Conservation (phyloP, 2,113 vertebrate species). For the Apistogramma diplotaenia region DNA sequence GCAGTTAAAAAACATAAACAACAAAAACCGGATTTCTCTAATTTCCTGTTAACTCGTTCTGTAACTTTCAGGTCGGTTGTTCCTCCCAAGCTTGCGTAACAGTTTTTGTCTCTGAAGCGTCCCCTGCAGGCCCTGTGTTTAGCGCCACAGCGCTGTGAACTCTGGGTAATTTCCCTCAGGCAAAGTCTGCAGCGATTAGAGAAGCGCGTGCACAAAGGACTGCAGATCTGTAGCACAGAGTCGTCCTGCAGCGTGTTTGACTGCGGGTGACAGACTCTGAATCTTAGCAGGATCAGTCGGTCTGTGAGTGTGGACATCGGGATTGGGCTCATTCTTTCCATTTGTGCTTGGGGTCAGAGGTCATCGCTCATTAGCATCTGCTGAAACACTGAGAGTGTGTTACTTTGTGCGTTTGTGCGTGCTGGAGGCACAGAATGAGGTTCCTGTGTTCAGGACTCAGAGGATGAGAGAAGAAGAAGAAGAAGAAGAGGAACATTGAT, state of each 20-base stretch:
- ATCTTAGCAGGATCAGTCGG: accelerated
- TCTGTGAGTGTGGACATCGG: neutral
- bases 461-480: neutral
- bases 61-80: neutral
- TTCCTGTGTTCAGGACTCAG: neutral
- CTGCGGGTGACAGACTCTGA: neutral
- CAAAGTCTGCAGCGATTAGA: neutral
- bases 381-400: neutral
- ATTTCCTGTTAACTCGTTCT: neutral
- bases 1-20: neutral
- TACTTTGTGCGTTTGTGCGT: neutral
- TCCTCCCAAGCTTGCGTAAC: neutral
- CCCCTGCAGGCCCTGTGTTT: neutral
- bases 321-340: neutral
- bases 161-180: neutral
- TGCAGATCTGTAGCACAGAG: neutral
- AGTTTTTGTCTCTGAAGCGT: neutral
- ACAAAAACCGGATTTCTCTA: neutral
- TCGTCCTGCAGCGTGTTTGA: neutral
- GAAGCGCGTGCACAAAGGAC: neutral
- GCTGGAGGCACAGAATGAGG: neutral
- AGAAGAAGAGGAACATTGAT: conserved; percentile 29
- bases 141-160: neutral
- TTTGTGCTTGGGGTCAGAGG: conserved; percentile 10
- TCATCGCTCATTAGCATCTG: conserved; percentile 41